Base-by-base conservation (phyloP, 2,888 invertebrate species). In the Leucophora obtusa region DNA sequence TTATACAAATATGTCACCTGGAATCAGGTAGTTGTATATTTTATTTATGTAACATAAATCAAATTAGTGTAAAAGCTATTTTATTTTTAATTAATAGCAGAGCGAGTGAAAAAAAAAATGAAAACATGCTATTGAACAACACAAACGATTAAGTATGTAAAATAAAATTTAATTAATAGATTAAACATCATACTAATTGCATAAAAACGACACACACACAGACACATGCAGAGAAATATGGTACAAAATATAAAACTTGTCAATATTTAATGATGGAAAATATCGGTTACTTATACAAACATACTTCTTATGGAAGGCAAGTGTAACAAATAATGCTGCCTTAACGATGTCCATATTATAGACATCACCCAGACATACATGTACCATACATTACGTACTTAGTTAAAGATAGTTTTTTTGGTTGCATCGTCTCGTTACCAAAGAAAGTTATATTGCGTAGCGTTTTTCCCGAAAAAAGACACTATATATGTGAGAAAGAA, bases 361-460 rank as follows among this genome's bases (percentile, higher is more conserved):
- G 28, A 28, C 28, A 28, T 28, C 7, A 28, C 28, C 28, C 28
- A 28, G 28, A 59, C 28, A 60, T 59, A 53, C 17, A 11, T 33
- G 10, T 43, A 21, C 15, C 54, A 38, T 66, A 54, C 58, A 17
- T 56, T 3, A 9, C 21, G 21, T 38, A 47, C 43, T 47, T n/a
- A 5, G n/a, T n/a, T 1, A 38, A 47, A 47, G 43, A n/a, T n/a
- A 21, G 3, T 28, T 28, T 28, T 4, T 28, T 28, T 47, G 6
- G 53, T 71, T 24, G 15, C n/a, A 28, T 35, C 33, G 10, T 60
- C 35, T 43, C 21, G 43, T 6, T 5, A 11, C 18, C 24, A 15
- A 73, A 73, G 77, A 77, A 81, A 81, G 73, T 73, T 53, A 66
- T 53, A 66, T 70, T 70, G 76, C 81, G 66, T 77, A 54, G 43